A percentile compares a stretch with the other conserved stretches of the same genome.
Conservation (phyloP, 2,797 vertebrate species). For the Sandelia bainsii region DNA sequence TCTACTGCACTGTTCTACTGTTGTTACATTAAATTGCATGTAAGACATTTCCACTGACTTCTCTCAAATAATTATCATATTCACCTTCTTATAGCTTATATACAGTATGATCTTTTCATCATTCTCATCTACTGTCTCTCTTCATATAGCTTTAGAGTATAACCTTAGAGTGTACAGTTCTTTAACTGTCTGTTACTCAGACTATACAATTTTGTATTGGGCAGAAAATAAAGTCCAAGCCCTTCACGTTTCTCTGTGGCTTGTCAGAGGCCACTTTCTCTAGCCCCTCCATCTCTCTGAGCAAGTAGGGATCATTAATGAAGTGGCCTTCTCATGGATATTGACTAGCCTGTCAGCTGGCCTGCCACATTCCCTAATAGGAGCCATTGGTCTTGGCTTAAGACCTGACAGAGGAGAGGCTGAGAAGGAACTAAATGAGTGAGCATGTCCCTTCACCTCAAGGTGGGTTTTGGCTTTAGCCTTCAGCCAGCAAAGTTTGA, state of each 20-base stretch:
- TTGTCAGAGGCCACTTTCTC: slow-evolving; percentile 92
- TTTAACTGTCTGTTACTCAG: slow-evolving; percentile 35
- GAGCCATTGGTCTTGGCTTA: slow-evolving; percentile 95
- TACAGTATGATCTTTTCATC: neutral
- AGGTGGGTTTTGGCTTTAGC: slow-evolving; percentile 48
- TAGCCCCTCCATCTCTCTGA: slow-evolving; percentile 90
- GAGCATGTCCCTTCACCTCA: slow-evolving; percentile 49
- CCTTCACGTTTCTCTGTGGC: slow-evolving; percentile 53
- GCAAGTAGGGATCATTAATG: slow-evolving; percentile 96
- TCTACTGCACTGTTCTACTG: neutral
- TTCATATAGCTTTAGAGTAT: neutral
- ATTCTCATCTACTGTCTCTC: neutral
- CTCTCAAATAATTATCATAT: neutral
- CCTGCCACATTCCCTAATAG: slow-evolving; percentile 98
- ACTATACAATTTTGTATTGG: slow-evolving; percentile 36
- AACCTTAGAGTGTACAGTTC: neutral
- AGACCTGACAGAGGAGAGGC: slow-evolving; percentile 69
- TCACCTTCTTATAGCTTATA: neutral
- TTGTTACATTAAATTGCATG: neutral
- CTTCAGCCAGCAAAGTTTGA: slow-evolving; percentile 43
- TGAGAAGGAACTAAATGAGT: slow-evolving; percentile 62
- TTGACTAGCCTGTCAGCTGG: slow-evolving; percentile 98
- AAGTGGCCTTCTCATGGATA: slow-evolving; percentile 99
- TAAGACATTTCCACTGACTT: neutral
- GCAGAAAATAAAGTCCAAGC: slow-evolving; percentile 53